A percentile compares a stretch with the other conserved stretches of the same genome.
Evolutionary conservation across 2,888 invertebrate species (phyloP).

Genomic region (Drosophila falleni): DNA sequence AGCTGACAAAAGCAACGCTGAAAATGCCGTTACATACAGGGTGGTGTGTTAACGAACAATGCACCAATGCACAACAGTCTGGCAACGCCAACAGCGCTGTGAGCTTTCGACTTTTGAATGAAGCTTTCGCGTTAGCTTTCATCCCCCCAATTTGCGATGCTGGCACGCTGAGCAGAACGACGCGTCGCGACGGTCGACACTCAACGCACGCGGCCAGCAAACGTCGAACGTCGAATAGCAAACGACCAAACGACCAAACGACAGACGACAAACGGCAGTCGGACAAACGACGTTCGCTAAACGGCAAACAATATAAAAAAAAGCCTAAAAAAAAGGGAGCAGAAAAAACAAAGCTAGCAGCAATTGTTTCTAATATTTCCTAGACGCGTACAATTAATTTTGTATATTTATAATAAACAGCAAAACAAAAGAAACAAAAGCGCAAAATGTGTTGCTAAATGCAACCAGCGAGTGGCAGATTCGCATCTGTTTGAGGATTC

Average conservation of each 20-base stretch:
- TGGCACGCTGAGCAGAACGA: conserved; percentile 43
- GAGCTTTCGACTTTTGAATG: conserved; percentile 24
- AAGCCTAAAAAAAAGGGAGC: neutral
- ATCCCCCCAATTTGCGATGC: conserved; percentile 58
- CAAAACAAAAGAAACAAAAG: conserved; percentile 3
- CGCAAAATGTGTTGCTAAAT: conserved; percentile 20
- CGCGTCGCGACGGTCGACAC: conserved; percentile 35
- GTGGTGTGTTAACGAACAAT: conserved; percentile 29
- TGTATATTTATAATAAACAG: conserved; percentile 14
- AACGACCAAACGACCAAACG: too few species aligned
- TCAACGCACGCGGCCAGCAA: conserved; percentile 17
- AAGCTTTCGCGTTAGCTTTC: conserved; percentile 33
- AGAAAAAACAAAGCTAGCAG: neutral
- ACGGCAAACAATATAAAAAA: neutral
- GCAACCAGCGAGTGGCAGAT: conserved; percentile 10
- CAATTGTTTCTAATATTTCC: conserved; percentile 20
- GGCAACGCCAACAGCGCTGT: conserved; percentile 10
- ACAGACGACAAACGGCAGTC: conserved; percentile 8
- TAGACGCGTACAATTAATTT: conserved; percentile 4
- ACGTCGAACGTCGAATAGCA: too few species aligned
- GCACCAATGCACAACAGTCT: conserved; percentile 11
- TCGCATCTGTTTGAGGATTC: conserved; percentile 41
- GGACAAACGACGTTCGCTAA: too few species aligned
- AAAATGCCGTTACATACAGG: conserved; percentile 38
- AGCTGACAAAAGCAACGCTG: conserved; percentile 30